Percentiles rank a stretch among this genome's conserved stretches.
phyloP scores from a whole-genome alignment of 2,113 vertebrate species.

The Malurus elegans region DNA sequence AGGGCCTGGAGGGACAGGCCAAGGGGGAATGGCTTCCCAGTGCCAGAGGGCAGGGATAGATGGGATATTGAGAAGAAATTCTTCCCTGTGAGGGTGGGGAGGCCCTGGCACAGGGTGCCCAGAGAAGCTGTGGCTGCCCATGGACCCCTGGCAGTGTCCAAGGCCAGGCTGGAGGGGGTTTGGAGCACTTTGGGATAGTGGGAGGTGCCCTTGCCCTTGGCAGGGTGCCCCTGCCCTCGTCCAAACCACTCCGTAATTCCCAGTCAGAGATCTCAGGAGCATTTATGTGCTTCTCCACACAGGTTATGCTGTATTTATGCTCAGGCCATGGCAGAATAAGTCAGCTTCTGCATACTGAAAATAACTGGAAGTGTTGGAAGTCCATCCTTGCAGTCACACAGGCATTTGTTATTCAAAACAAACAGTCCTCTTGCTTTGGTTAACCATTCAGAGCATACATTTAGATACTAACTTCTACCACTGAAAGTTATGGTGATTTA shows the following conservation, averaged over 20 bases:
- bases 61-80: background rate
- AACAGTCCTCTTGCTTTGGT: background rate
- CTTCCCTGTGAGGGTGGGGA: fast-evolving
- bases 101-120: background rate
- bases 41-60: fast-evolving
- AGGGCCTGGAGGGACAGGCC: background rate
- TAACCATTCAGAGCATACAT: background rate
- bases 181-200: fast-evolving
- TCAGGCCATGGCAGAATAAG: background rate
- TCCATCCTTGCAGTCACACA: background rate
- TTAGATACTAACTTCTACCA: background rate
- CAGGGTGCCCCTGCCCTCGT: no score
- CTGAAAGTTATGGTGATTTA: background rate
- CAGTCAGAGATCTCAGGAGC: background rate
- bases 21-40: background rate
- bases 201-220: background rate
- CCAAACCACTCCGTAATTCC: background rate
- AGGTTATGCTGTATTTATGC: background rate
- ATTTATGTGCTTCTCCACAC: background rate
- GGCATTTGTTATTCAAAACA: background rate
- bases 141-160: background rate
- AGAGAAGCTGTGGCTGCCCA: background rate
- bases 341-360: background rate
- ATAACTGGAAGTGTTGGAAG: background rate
- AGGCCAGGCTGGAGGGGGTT: fast-evolving